Percentiles rank a stretch among this genome's conserved stretches.
phyloP scores from a whole-genome alignment of 2,113 vertebrate genomes.

The Cololabis saira region DNA sequence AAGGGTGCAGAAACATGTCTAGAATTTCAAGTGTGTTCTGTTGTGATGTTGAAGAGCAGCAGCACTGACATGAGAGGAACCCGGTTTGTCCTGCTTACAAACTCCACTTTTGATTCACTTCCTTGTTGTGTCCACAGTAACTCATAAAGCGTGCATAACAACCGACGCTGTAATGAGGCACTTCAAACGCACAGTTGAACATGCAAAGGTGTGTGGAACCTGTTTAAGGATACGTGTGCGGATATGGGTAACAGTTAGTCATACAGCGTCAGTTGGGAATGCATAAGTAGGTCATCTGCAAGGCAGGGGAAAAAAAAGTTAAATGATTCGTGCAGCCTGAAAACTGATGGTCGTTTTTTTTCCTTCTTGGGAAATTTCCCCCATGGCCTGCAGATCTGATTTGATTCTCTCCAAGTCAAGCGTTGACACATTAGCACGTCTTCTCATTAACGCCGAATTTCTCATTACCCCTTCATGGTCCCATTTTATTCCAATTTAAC shows the following conservation, averaged over 20 bases:
- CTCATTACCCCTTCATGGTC: constrained; percentile 68
- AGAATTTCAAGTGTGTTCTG: constrained; percentile 81
- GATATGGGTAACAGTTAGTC: constrained; percentile 22
- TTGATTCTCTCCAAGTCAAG: constrained; percentile 70
- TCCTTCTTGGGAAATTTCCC: constrained; percentile 62
- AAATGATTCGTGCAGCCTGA: constrained; percentile 39
- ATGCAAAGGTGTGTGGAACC: constrained; percentile 8
- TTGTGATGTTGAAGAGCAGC: constrained; percentile 79
- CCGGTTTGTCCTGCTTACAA: constrained; percentile 66
- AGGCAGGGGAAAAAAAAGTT: constrained; percentile 10
- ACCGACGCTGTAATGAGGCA: constrained; percentile 38
- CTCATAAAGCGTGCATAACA: constrained; percentile 24
- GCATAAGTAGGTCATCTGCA: constrained; percentile 66
- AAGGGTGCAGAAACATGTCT: constrained; percentile 71
- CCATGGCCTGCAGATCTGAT: constrained; percentile 63
- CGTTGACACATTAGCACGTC: constrained; percentile 71
- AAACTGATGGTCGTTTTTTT: constrained; percentile 24
- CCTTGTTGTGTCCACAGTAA: constrained; percentile 56
- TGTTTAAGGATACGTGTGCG: constrained; percentile 32
- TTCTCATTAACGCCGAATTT: constrained; percentile 72
- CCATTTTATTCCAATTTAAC: constrained; percentile 70
- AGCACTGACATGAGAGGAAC: constrained; percentile 74
- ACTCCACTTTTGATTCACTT: constrained; percentile 57
- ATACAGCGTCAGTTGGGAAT: constrained; percentile 11
- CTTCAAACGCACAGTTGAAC: constrained; percentile 45